These are phyloP conservation scores for Drosophila koepferae DNA, from an alignment of 2,888 invertebrate species.

Conservation along the genomic window DNA sequence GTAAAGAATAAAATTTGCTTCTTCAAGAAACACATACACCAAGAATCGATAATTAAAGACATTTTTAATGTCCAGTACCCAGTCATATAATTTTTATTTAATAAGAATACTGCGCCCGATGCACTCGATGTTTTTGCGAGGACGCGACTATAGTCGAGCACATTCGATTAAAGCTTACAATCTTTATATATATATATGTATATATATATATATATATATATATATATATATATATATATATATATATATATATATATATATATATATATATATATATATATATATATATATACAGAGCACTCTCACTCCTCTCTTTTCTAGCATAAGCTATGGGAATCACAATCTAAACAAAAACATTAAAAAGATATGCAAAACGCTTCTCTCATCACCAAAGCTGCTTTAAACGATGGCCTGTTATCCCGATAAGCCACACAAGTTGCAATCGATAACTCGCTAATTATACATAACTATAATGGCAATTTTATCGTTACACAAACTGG, in stretches of 20 bases:
- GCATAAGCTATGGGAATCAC: constrained; percentile 30
- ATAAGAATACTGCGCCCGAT: neutral
- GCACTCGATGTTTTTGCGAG: neutral
- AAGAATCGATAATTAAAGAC: constrained; percentile 25
- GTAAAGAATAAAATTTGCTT: constrained; percentile 70
- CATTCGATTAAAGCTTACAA: constrained; percentile 14
- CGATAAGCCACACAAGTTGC: constrained; percentile 19
- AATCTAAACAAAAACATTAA: constrained; percentile 26
- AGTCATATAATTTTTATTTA: neutral
- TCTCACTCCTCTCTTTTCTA: constrained; percentile 39
- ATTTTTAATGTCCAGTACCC: constrained; percentile 33
- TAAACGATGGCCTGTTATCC: constrained; percentile 58
- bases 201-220: neutral
- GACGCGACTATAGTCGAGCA: constrained; percentile 22
- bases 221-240: neutral
- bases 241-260: neutral
- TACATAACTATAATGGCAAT: constrained; percentile 32
- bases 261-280: neutral
- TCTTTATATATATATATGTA: neutral
- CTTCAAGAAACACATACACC: constrained; percentile 61
- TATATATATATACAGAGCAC: neutral
- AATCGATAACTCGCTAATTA: constrained; percentile 46
- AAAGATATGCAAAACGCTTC: constrained; percentile 54
- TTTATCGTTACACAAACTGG: constrained; percentile 52
- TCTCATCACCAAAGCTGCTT: constrained; percentile 73